Conservation (phyloP, 1,140 invertebrate genomes). For the Philaenus spumarius region DNA sequence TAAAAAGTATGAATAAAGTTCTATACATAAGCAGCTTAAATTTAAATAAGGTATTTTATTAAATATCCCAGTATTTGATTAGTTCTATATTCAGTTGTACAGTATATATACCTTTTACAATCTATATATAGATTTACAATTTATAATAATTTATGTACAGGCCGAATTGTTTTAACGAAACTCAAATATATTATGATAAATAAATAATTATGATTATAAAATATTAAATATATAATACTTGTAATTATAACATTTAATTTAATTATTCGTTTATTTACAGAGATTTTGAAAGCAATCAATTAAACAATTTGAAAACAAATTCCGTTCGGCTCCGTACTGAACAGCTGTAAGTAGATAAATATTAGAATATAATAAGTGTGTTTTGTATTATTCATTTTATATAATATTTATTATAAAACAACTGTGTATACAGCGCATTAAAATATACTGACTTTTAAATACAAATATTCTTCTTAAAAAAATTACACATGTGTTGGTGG, state of each 20-base stretch:
- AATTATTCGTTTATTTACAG: conserved; percentile 35
- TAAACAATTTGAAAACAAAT: conserved; percentile 42
- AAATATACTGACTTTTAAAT: background rate
- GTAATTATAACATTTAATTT: background rate
- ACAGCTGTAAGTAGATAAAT: conserved; percentile 46
- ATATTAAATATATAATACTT: background rate
- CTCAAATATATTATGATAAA: background rate
- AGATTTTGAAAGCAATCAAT: conserved; percentile 51
- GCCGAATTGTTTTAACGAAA: background rate
- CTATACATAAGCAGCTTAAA: no score
- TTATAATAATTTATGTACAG: background rate
- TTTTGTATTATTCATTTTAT: background rate
- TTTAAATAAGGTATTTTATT: no score
- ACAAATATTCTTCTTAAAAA: background rate
- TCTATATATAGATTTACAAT: background rate
- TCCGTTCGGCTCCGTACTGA: conserved; percentile 47
- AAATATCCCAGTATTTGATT: no score
- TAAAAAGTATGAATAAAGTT: no score
- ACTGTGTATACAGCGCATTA: background rate
- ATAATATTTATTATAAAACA: background rate
- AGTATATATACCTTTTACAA: no score
- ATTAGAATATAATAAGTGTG: no score
- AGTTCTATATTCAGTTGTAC: no score
- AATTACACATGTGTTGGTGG: background rate
- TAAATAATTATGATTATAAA: background rate